Percentiles rank a stretch among this genome's conserved stretches.
Conservation (phyloP, 1,140 invertebrate genomes). For the Frieseomelitta varia region DNA sequence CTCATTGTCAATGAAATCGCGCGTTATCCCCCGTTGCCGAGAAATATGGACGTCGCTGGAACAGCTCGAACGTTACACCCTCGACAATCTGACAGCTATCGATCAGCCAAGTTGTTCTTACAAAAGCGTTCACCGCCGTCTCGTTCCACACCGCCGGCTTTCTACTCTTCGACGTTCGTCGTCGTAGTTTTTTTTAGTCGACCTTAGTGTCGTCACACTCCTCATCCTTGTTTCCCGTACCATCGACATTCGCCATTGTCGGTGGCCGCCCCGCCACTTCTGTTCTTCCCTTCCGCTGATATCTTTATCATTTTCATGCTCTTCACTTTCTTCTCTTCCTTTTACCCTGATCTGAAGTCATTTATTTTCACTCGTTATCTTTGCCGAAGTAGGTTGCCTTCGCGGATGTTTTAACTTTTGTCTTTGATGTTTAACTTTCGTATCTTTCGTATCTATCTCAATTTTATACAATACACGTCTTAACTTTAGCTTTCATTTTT, state of each 20-base stretch:
- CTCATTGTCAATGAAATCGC: slow-evolving; percentile 64
- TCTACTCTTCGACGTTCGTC: background rate
- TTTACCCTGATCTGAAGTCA: background rate
- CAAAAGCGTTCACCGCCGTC: slow-evolving; percentile 31
- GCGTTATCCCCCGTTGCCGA: slow-evolving; percentile 57
- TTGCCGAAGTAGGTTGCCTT: background rate
- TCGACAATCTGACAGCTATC: slow-evolving; percentile 46
- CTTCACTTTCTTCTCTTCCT: background rate
- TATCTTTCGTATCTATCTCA: no score
- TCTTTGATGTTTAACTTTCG: background rate
- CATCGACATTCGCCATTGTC: background rate
- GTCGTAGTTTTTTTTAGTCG: background rate
- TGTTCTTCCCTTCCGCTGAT: background rate
- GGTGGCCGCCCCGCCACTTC: no score
- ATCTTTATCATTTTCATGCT: background rate
- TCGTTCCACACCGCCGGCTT: background rate
- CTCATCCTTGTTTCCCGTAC: background rate
- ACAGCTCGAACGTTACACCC: slow-evolving; percentile 33
- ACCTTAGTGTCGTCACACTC: background rate
- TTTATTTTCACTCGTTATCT: background rate
- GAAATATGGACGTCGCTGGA: slow-evolving; percentile 56
- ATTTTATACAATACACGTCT: no score
- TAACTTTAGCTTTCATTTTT: no score
- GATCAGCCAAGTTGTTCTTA: slow-evolving; percentile 35
- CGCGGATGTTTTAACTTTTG: background rate